Percentiles rank a stretch among this genome's conserved stretches.
phyloP scores from a whole-genome alignment of 2,113 vertebrate genomes.

The Hippoglossus stenolepis region DNA sequence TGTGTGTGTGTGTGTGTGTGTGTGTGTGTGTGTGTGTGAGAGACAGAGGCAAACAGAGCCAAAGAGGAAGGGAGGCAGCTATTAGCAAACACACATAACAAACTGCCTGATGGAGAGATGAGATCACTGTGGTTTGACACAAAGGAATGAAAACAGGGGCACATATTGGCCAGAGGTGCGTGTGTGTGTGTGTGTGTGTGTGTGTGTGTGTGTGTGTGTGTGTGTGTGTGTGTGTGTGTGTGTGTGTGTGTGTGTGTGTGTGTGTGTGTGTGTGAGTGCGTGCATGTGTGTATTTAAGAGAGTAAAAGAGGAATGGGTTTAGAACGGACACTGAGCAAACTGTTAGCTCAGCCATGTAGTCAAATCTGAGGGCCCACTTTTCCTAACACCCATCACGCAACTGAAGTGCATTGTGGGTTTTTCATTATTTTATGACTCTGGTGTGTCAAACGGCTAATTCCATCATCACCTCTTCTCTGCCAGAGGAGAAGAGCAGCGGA shows the following conservation, averaged over 20 bases:
- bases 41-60: constrained; percentile 39
- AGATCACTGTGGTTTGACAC: constrained; percentile 75
- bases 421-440: constrained; percentile 53
- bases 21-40: constrained; percentile 16
- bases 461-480: constrained; percentile 31
- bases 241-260: neutral
- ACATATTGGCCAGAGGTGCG: constrained; percentile 25
- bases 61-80: constrained; percentile 69
- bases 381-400: constrained; percentile 26
- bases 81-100: constrained; percentile 63
- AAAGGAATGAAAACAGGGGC: constrained; percentile 76
- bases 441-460: constrained; percentile 45
- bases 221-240: constrained; percentile 8
- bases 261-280: constrained; percentile 10
- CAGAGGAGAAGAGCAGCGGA: constrained; percentile 13
- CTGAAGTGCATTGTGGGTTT: constrained; percentile 36
- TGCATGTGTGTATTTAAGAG: constrained; percentile 3
- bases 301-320: constrained; percentile 28
- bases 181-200: constrained; percentile 8
- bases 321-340: neutral
- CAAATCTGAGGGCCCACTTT: neutral
- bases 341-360: constrained; percentile 31
- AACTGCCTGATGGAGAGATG: constrained; percentile 73
- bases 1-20: constrained; percentile 19
- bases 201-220: neutral